Base-by-base conservation (phyloP, 2,888 invertebrate genomes). In the Carpatolechia fugitivella region DNA sequence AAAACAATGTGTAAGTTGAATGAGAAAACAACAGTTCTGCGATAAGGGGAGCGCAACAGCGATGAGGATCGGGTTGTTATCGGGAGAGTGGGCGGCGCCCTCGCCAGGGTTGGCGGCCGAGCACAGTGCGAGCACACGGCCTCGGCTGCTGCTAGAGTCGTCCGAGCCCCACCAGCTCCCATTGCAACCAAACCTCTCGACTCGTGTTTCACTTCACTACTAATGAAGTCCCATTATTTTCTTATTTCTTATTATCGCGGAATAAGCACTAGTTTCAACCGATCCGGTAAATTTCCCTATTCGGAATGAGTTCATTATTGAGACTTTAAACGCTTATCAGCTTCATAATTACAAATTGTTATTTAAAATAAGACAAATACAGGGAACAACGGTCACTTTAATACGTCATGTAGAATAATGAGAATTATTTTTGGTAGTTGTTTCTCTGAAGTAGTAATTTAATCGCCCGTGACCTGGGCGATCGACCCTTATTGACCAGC, bases 21-120 rank as follows among this genome's bases (percentile, higher is more conserved):
- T 74, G 78, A 80, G 82, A 81, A 80, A 84, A 83, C 80, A 80
- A 81, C 78, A 82, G 74, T 76, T 82, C 74, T 72, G 74, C 77
- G 85, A 84, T 85, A 81, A 82, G 77, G 67, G 70, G 64, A 75
- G 70, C 73, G 72, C 72, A 64, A 61, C 69, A 67, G 69, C 74
- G 77, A 80, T 82, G 79, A 74, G 74, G 70, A 81, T 80, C 74
- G 76, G 65, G 61, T 65, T 59, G 70, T 80, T 82, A 82, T 82
- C 82, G 60, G 60, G 58, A 62, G 70, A 76, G 81, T 82, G 81
- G 85, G 85, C 80, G 82, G 80, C 77, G 68, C 71, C 69, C 69
- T 72, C 64, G 57, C 58, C 73, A 74, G 74, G 74, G 74, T 63
- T 74, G 69, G 59, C 66, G 66, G 69, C 65, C 57, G 63, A 51